Percentiles rank a stretch among this genome's conserved stretches.
phyloP scores from a whole-genome alignment of 2,797 vertebrate genomes.

The Numenius phaeopus region DNA sequence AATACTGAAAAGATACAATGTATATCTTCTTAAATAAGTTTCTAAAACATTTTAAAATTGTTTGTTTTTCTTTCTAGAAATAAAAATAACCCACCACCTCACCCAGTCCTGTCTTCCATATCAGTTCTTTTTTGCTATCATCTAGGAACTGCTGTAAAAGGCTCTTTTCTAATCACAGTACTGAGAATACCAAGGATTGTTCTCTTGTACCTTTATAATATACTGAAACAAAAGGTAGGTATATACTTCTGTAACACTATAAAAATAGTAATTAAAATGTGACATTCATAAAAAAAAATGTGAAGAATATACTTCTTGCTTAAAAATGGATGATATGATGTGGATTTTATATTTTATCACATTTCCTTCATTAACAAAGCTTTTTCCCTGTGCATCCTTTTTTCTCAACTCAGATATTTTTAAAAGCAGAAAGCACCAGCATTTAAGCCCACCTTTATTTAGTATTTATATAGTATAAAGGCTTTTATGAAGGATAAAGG shows the following conservation, averaged over 20 bases:
- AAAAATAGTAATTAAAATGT: not conserved
- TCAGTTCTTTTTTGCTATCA: constrained; percentile 82
- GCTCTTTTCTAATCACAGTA: constrained; percentile 78
- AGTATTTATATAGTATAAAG: not conserved
- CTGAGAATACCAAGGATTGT: constrained; percentile 78
- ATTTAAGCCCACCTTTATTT: not conserved
- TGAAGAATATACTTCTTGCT: not conserved
- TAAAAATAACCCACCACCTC: constrained; percentile 72
- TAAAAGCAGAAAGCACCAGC: not conserved
- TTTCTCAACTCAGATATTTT: not conserved
- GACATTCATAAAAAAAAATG: not conserved
- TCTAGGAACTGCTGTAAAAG: constrained; percentile 82
- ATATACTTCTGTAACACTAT: not conserved
- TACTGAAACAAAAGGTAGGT: constrained; percentile 78
- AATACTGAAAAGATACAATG: not conserved
- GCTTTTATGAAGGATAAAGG: not conserved
- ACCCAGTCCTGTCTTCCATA: constrained; percentile 80
- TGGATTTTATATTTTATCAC: not conserved
- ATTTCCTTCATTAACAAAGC: not conserved
- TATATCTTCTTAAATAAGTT: not conserved
- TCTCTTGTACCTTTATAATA: constrained; percentile 59
- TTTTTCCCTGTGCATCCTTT: not conserved
- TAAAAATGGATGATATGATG: not conserved
- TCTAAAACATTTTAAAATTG: not conserved
- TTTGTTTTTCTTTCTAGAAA: constrained; percentile 77